Percentiles rank a stretch among this genome's conserved stretches.
Evolutionary conservation across 2,797 vertebrate species (phyloP).

Genomic region (Crypturellus tataupa): DNA sequence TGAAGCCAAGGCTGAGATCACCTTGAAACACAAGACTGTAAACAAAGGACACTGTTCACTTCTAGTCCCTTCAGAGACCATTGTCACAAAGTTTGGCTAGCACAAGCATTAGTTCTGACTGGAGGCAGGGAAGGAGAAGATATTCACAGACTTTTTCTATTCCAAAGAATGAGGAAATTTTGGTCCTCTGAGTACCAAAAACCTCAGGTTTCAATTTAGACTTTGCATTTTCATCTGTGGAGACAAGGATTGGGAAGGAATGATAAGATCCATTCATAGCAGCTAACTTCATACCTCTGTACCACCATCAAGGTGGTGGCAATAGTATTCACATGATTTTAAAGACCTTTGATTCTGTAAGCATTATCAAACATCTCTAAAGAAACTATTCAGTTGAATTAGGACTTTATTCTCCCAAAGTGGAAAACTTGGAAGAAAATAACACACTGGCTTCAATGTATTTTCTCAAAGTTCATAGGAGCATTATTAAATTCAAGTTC

Average conservation of each 20-base stretch:
- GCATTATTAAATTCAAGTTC: conserved; percentile 7
- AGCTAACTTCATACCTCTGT: neutral
- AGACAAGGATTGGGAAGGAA: neutral
- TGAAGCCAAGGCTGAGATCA: neutral
- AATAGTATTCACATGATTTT: neutral
- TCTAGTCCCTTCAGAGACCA: neutral
- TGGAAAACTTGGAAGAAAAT: conserved; percentile 18
- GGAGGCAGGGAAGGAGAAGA: neutral
- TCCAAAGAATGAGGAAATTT: neutral
- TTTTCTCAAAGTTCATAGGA: neutral
- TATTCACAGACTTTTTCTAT: neutral
- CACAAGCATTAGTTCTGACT: neutral
- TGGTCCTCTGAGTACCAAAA: neutral
- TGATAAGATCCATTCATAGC: neutral
- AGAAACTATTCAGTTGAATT: neutral
- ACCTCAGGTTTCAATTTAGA: neutral
- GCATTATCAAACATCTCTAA: neutral
- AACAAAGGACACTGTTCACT: neutral
- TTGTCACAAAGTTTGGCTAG: neutral
- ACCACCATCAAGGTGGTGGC: neutral
- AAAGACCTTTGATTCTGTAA: neutral
- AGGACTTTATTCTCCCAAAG: neutral
- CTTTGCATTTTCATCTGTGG: neutral
- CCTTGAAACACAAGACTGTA: neutral
- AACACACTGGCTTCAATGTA: neutral